Conservation (phyloP, 1,140 invertebrate species). For the Coelopa frigida region DNA sequence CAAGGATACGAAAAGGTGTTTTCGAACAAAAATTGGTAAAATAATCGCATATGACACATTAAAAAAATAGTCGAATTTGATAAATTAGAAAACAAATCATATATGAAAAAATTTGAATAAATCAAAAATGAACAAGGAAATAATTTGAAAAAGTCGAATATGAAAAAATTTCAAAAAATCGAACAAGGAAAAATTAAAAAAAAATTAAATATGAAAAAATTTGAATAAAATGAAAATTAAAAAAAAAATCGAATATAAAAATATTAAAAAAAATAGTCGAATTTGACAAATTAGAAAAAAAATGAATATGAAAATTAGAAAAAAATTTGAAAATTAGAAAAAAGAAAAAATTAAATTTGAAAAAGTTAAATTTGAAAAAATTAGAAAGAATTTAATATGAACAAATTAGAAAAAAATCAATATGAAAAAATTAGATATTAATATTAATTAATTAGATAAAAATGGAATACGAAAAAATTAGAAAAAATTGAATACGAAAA, state of each 20-base stretch:
- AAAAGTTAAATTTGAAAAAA: neutral
- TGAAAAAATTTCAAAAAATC: neutral
- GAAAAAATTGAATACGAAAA: neutral
- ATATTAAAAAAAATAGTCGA: neutral
- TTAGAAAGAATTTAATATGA: neutral
- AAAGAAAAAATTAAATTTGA: neutral
- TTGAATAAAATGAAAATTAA: neutral
- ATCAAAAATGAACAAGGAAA: too few relatives aligned
- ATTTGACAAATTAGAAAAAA: neutral
- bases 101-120: too few relatives aligned
- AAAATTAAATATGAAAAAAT: neutral
- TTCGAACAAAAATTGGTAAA: too few relatives aligned
- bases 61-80: too few relatives aligned
- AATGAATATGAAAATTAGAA: neutral
- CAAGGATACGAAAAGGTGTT: too few relatives aligned
- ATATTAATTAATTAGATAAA: neutral
- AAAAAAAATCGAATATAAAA: neutral
- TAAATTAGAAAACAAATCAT: too few relatives aligned
- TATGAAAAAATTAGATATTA: neutral
- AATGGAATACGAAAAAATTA: neutral
- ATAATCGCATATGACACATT: too few relatives aligned
- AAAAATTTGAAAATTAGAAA: neutral
- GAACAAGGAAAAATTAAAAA: too few relatives aligned
- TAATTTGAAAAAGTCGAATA: too few relatives aligned
- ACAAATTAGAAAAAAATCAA: neutral